These are phyloP conservation scores for Dromius quadrimaculatus DNA, from an alignment of 2,888 invertebrate species.

Conservation along the genomic window DNA sequence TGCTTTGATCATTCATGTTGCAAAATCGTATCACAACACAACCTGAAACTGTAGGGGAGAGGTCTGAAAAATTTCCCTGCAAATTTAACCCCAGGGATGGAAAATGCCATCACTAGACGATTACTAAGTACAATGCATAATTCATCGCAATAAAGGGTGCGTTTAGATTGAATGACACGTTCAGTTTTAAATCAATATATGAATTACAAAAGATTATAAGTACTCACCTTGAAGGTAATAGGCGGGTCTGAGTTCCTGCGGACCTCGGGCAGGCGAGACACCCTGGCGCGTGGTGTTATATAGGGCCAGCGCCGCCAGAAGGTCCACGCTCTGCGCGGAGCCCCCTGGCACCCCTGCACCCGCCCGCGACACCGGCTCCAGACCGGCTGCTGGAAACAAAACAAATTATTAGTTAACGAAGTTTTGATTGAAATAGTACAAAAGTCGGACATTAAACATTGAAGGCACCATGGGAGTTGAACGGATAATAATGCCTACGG, in stretches of 20 bases:
- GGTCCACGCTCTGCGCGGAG: constrained; percentile 73
- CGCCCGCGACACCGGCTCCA: constrained; percentile 68
- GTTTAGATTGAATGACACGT: constrained; percentile 20
- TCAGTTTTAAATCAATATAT: too few species aligned
- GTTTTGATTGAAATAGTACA: neutral
- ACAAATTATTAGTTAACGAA: constrained; percentile 12
- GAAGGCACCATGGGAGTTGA: too few species aligned
- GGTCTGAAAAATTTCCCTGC: neutral
- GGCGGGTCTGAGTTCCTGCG: constrained; percentile 78
- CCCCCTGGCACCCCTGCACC: constrained; percentile 58
- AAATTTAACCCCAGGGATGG: constrained; percentile 30
- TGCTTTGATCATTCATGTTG: constrained; percentile 19
- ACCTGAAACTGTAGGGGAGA: constrained; percentile 15
- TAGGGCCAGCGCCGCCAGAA: constrained; percentile 83
- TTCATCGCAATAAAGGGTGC: neutral
- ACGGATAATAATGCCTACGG: too few species aligned
- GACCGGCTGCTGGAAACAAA: constrained; percentile 71
- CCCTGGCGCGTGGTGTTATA: constrained; percentile 82
- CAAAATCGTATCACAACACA: neutral
- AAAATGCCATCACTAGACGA: constrained; percentile 28
- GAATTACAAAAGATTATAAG: neutral
- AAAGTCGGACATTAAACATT: too few species aligned
- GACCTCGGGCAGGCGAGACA: constrained; percentile 75
- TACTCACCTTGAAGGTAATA: constrained; percentile 79
- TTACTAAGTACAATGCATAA: neutral